phyloP scores from a whole-genome alignment of 2,888 invertebrate species.

The Eristalis intricaria region DNA sequence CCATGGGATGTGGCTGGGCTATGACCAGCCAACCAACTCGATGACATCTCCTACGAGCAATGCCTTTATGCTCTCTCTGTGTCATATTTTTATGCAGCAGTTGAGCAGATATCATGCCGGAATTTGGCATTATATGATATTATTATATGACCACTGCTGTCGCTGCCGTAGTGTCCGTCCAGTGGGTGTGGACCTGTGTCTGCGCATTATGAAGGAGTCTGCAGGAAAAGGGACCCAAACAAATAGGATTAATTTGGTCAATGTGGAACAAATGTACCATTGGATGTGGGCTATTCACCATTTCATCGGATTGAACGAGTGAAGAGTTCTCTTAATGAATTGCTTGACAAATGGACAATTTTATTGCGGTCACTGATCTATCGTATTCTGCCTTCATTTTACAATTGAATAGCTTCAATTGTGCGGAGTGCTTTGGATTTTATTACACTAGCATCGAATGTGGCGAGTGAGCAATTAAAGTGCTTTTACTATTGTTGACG shows the following conservation, averaged over 20 bases:
- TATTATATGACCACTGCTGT: slow-evolving; percentile 31
- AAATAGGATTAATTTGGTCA: slow-evolving; percentile 53
- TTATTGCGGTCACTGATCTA: slow-evolving; percentile 56
- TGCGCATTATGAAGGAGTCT: not conserved
- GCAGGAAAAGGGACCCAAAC: not conserved
- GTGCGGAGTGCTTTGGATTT: slow-evolving; percentile 1
- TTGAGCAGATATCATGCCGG: slow-evolving; percentile 18
- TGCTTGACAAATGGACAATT: slow-evolving; percentile 47
- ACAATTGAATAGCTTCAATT: slow-evolving; percentile 19
- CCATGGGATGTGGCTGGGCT: slow-evolving; percentile 21
- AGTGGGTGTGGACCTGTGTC: not conserved
- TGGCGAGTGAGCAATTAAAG: no score
- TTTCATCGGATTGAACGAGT: slow-evolving; percentile 18
- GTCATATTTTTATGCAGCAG: slow-evolving; percentile 22
- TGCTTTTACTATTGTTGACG: no score
- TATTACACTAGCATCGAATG: not conserved
- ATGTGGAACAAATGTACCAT: slow-evolving; percentile 12
- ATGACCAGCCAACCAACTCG: slow-evolving; percentile 26
- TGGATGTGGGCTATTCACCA: slow-evolving; percentile 9
- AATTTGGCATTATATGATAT: slow-evolving; percentile 22
- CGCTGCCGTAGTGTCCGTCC: slow-evolving; percentile 7
- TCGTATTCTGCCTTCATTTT: slow-evolving; percentile 19
- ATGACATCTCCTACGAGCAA: slow-evolving; percentile 47
- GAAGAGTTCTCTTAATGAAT: slow-evolving; percentile 41
- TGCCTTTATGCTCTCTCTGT: slow-evolving; percentile 15